phyloP scores from a whole-genome alignment of 2,797 vertebrate species.

The Philypnodon macrostomus region DNA sequence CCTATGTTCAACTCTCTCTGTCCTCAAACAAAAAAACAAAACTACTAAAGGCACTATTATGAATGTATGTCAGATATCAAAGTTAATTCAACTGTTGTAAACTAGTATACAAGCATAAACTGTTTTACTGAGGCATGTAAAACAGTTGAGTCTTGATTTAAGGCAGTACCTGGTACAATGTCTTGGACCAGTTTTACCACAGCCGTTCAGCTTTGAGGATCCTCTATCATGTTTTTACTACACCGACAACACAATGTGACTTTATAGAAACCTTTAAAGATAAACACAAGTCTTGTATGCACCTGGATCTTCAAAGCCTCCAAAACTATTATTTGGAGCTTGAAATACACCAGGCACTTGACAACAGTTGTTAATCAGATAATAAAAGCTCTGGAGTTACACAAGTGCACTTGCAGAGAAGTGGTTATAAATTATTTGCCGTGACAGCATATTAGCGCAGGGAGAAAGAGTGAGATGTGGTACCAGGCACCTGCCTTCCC shows the following conservation, averaged over 20 bases:
- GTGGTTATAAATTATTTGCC: slow-evolving; percentile 65
- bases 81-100: too few relatives aligned
- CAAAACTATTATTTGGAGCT: slow-evolving; percentile 53
- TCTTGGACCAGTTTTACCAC: slow-evolving; percentile 10
- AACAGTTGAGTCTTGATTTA: too few relatives aligned
- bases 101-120: too few relatives aligned
- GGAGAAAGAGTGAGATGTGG: slow-evolving; percentile 62
- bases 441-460: slow-evolving; percentile 63
- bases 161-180: slow-evolving; percentile 39
- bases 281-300: slow-evolving; percentile 56
- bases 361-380: slow-evolving; percentile 78
- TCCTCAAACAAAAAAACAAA: too few relatives aligned
- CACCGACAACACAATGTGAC: slow-evolving; percentile 30
- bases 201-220: slow-evolving; percentile 14
- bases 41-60: too few relatives aligned
- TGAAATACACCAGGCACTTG: slow-evolving; percentile 73
- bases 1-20: too few relatives aligned
- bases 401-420: slow-evolving; percentile 67
- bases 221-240: slow-evolving; percentile 23
- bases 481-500: slow-evolving; percentile 75
- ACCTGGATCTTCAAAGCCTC: slow-evolving; percentile 70
- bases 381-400: slow-evolving; percentile 66
- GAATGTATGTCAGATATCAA: too few relatives aligned
- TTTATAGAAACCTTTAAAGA: slow-evolving; percentile 55
- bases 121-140: too few relatives aligned